These are phyloP conservation scores for Megalopta genalis DNA, from an alignment of 1,140 invertebrate species.

Conservation along the genomic window DNA sequence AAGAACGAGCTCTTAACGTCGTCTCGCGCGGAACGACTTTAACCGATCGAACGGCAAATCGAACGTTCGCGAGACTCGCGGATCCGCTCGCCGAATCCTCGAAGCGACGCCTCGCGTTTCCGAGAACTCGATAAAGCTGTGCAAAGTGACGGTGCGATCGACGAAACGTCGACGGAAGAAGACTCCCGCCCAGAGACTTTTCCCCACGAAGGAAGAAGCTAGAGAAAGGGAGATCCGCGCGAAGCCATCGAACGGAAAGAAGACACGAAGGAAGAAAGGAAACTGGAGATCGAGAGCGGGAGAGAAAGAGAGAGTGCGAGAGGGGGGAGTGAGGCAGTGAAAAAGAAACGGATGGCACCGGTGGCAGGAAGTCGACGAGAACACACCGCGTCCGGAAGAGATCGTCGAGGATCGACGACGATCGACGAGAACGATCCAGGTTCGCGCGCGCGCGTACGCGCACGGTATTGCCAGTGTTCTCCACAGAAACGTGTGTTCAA, in stretches of 20 bases:
- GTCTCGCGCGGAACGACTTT: too few species aligned
- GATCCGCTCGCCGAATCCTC: not conserved
- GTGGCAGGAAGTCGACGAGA: not conserved
- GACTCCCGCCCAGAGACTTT: too few species aligned
- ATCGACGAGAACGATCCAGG: not conserved
- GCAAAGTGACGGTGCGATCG: too few species aligned
- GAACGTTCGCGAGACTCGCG: too few species aligned
- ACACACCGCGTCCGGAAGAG: not conserved
- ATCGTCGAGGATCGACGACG: not conserved
- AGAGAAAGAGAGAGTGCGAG: too few species aligned
- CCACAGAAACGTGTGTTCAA: conserved; percentile 41
- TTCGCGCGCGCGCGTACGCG: not conserved
- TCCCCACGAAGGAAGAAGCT: not conserved
- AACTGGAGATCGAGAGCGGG: not conserved
- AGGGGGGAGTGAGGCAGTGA: too few species aligned
- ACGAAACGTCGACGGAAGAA: too few species aligned
- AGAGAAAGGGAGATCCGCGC: not conserved
- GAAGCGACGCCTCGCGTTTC: not conserved
- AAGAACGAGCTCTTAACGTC: too few species aligned
- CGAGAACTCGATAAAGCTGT: too few species aligned
- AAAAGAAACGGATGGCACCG: too few species aligned
- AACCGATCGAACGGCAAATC: too few species aligned
- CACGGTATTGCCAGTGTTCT: conserved; percentile 23
- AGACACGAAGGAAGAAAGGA: not conserved
- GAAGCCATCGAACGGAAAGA: not conserved